Evolutionary conservation across 1,140 invertebrate species (phyloP).

Genomic region (Listronotus bonariensis): DNA sequence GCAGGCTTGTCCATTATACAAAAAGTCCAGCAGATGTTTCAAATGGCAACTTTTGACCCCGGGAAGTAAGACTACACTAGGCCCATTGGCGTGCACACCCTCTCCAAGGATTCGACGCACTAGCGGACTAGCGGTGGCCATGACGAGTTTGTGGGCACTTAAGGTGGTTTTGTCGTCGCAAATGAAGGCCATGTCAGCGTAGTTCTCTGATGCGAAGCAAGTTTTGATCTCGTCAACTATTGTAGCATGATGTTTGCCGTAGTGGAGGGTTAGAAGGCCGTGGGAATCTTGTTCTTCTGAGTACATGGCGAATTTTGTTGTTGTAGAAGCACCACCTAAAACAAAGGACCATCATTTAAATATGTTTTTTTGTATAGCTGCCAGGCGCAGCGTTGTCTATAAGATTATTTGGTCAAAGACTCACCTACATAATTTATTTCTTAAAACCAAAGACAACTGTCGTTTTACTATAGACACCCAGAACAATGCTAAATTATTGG

Average conservation of each 20-base stretch:
- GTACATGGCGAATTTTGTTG: constrained; percentile 55
- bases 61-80: constrained; percentile 78
- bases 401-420: too few species aligned
- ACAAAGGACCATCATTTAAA: constrained; percentile 3
- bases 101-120: constrained; percentile 76
- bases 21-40: constrained; percentile 77
- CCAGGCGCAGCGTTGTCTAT: too few species aligned
- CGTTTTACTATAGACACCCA: too few species aligned
- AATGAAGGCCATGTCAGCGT: constrained; percentile 79
- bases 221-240: constrained; percentile 83
- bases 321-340: constrained; percentile 42
- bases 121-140: constrained; percentile 81
- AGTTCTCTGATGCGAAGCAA: constrained; percentile 80
- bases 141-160: constrained; percentile 77
- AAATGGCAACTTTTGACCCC: constrained; percentile 77
- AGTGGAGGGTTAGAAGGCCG: constrained; percentile 79
- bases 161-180: constrained; percentile 77
- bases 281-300: constrained; percentile 55
- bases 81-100: constrained; percentile 69
- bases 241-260: constrained; percentile 87
- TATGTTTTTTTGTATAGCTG: neutral
- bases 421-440: too few species aligned
- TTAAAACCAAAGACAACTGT: too few species aligned
- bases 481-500: too few species aligned
- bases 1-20: constrained; percentile 83